Evolutionary conservation across 2,888 invertebrate species (phyloP), one percentile per base, ranked within the genome.

Genomic region (Callyntrura guangdongensis): DNA sequence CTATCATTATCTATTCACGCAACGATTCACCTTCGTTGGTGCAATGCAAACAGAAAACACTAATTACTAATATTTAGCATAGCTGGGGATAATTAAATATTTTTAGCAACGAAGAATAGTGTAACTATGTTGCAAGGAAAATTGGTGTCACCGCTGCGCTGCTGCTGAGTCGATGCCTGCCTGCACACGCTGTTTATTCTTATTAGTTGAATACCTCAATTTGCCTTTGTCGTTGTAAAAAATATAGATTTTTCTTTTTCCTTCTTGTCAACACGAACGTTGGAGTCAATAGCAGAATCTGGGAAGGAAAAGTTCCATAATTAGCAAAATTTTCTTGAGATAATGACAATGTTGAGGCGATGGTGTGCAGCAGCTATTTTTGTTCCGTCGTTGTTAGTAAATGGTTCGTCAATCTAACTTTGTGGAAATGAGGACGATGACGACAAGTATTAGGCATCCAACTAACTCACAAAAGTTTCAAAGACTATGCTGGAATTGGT

Each of bases 371-470:
- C 11, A 22, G 64, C 17, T 61, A 17, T 61, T 61, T 64, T 25
- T 64, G 64, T 53, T 53, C 53, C 3, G 53, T 3, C 2, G 2
- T 53, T 2, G 53, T 14, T n/a, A 53, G n/a, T 14, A 53, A 53
- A 11, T 53, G 11, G 9, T 36, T 69, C 11, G 22, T 64, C 22
- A 25, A 53, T 5, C n/a, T 53, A 9, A 53, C 36, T 83, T n/a
- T 74, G 56, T 74, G 74, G 59, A 77, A 86, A 86, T 86, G 77
- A 79, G 86, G 86, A 77, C 86, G 61, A 17, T 20, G 25, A 27
- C 6, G 45, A 45, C 69, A 9, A n/a, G 61, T 20, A 14, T 11
- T 64, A 22, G 25, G 8, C 36, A 17, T 36, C 36, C 17, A 20
- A 25, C 64, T 49, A 25, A 69, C 47, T 49, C 22, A 77, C n/a